phyloP scores from a whole-genome alignment of 64 coral and sea anemone species.

The Montipora efflorescens region DNA sequence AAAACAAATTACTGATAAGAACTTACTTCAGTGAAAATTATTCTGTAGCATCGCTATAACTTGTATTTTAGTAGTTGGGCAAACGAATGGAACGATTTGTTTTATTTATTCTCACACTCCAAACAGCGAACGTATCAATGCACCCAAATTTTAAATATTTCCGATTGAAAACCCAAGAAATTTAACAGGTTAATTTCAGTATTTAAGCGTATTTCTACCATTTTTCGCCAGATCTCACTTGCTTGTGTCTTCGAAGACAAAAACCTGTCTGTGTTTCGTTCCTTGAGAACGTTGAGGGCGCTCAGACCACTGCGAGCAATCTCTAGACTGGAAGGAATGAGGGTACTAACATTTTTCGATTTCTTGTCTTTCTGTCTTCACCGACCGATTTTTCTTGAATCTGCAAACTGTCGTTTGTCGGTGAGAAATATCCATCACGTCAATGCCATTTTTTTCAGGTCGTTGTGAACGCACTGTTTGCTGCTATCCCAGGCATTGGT shows the following conservation, averaged over 20 bases:
- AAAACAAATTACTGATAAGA: too few relatives aligned
- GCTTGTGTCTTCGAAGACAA: slow-evolving; percentile 79
- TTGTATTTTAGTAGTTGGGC: too few relatives aligned
- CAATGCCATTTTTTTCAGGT: slow-evolving; percentile 36
- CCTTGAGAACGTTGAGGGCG: slow-evolving; percentile 79
- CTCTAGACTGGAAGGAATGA: slow-evolving; percentile 91
- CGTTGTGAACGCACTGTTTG: slow-evolving; percentile 89
- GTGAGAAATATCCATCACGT: background rate
- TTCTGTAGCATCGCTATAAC: too few relatives aligned
- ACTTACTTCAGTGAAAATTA: too few relatives aligned
- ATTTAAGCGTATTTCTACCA: background rate
- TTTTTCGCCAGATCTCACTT: slow-evolving; percentile 66
- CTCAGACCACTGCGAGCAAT: slow-evolving; percentile 85
- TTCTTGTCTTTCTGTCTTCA: background rate
- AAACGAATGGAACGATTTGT: too few relatives aligned
- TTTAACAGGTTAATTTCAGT: background rate
- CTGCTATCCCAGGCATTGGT: slow-evolving; percentile 90
- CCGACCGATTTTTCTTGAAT: background rate
- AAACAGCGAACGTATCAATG: too few relatives aligned
- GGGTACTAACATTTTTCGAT: slow-evolving; percentile 45
- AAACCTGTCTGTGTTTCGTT: slow-evolving; percentile 84
- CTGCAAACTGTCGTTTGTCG: background rate
- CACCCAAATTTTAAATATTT: too few relatives aligned
- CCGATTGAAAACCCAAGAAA: too few relatives aligned
- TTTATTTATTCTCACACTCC: too few relatives aligned